phyloP scores from a whole-genome alignment of 2,113 vertebrate genomes.

The Condylura cristata region DNA sequence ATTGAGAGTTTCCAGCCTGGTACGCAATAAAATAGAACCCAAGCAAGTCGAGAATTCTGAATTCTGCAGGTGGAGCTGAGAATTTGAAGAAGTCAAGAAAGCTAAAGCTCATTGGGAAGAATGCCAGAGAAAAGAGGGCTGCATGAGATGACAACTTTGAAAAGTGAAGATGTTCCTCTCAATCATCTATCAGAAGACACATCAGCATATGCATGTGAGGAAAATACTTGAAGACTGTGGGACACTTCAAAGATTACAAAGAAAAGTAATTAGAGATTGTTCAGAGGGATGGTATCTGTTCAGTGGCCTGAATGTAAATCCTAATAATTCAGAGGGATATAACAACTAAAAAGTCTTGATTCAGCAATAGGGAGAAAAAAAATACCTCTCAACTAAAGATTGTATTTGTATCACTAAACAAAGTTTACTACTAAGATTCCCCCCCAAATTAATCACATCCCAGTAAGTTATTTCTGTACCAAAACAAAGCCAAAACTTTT shows the following conservation, averaged over 20 bases:
- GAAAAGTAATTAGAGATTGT: background rate
- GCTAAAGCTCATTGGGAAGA: background rate
- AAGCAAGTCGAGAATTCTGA: background rate
- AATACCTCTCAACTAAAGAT: background rate
- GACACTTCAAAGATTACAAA: background rate
- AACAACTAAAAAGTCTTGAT: background rate
- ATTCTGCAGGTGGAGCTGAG: background rate
- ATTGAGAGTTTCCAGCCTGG: background rate
- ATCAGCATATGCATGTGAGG: background rate
- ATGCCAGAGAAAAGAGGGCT: background rate
- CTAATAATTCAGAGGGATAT: background rate
- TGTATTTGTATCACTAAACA: background rate
- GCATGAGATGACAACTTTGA: background rate
- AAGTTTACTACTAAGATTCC: background rate
- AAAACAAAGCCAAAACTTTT: background rate
- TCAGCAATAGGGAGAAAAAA: background rate
- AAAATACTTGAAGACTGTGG: background rate
- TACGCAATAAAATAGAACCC: background rate
- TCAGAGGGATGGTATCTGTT: background rate
- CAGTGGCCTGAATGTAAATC: background rate
- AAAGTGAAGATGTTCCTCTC: background rate
- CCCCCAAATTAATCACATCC: background rate
- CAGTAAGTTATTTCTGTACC: background rate
- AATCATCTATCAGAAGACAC: background rate
- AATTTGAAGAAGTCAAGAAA: background rate